Evolutionary conservation across 2,888 invertebrate species (phyloP).

Genomic region (Drosophila robusta): DNA sequence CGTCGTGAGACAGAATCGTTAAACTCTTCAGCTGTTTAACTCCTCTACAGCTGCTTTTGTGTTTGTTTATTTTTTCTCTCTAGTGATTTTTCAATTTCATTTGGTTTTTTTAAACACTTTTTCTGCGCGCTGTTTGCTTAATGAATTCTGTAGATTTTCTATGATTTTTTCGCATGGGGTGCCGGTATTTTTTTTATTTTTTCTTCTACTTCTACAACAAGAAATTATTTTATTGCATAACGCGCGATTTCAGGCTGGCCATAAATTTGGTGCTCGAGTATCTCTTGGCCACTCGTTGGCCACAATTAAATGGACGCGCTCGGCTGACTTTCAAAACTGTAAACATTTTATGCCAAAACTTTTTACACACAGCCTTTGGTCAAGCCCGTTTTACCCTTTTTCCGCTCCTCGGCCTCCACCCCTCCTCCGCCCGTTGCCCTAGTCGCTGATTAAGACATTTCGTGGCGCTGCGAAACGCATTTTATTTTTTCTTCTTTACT

Average conservation of each 20-base stretch:
- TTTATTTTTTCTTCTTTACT: constrained; percentile 12
- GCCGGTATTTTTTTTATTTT: constrained; percentile 5
- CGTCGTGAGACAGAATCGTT: constrained; percentile 67
- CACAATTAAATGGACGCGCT: constrained; percentile 78
- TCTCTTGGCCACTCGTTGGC: constrained; percentile 61
- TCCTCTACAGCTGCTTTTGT: constrained; percentile 16
- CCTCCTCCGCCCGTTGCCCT: constrained; percentile 7
- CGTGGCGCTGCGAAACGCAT: constrained; percentile 41
- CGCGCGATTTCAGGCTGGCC: constrained; percentile 71
- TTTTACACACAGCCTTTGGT: constrained; percentile 26
- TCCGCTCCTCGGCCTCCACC: background rate
- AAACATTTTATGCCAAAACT: constrained; percentile 70
- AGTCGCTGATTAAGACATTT: constrained; percentile 71
- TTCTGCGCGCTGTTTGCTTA: constrained; percentile 38
- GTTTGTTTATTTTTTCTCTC: constrained; percentile 10
- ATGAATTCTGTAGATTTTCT: constrained; percentile 67
- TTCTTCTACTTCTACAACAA: constrained; percentile 30
- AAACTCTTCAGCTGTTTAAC: constrained; percentile 48
- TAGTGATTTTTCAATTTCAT: constrained; percentile 26
- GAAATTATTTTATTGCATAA: constrained; percentile 80
- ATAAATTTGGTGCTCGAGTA: constrained; percentile 76
- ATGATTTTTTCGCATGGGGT: constrained; percentile 36
- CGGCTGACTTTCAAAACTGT: constrained; percentile 72
- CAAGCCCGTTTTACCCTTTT: constrained; percentile 29
- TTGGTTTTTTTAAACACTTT: constrained; percentile 11